Evolutionary conservation across 2,797 vertebrate genomes (phyloP).

Genomic region (Sebastes kiyomatsui): DNA sequence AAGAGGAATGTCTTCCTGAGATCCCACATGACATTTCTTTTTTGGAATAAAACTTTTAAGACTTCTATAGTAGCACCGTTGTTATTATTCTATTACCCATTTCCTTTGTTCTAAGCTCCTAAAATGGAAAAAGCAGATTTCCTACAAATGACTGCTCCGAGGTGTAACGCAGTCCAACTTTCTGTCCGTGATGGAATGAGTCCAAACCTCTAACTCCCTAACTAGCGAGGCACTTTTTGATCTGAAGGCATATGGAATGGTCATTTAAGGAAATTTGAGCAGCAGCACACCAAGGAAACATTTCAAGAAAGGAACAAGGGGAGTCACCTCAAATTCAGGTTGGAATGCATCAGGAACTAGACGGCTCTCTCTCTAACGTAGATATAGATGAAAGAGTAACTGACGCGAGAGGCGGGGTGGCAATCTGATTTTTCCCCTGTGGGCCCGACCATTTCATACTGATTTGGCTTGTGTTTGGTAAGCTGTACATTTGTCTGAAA

Average conservation of each 20-base stretch:
- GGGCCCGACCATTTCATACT: background rate
- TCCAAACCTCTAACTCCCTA: constrained; percentile 17
- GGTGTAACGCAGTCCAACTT: constrained; percentile 19
- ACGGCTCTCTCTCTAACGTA: background rate
- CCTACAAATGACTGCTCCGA: constrained; percentile 5
- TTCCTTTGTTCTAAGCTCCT: constrained; percentile 17
- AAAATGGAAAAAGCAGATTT: constrained; percentile 46
- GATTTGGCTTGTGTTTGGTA: background rate
- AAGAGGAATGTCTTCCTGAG: constrained; percentile 47
- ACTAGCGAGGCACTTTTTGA: constrained; percentile 44
- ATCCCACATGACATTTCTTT: background rate
- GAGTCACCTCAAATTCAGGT: background rate
- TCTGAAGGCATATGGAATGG: constrained; percentile 47
- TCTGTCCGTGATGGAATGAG: constrained; percentile 19
- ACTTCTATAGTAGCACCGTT: constrained; percentile 11
- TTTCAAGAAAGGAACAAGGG: background rate
- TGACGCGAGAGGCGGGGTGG: background rate
- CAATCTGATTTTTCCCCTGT: background rate
- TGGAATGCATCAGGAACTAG: background rate
- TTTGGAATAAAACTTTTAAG: constrained; percentile 25
- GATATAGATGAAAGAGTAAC: background rate
- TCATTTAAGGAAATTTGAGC: constrained; percentile 31
- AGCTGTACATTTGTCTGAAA: background rate
- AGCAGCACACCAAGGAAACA: background rate
- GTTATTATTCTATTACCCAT: background rate